Evolutionary conservation across 2,797 vertebrate genomes (phyloP).

Genomic region (Brachyalestes nurse): DNA sequence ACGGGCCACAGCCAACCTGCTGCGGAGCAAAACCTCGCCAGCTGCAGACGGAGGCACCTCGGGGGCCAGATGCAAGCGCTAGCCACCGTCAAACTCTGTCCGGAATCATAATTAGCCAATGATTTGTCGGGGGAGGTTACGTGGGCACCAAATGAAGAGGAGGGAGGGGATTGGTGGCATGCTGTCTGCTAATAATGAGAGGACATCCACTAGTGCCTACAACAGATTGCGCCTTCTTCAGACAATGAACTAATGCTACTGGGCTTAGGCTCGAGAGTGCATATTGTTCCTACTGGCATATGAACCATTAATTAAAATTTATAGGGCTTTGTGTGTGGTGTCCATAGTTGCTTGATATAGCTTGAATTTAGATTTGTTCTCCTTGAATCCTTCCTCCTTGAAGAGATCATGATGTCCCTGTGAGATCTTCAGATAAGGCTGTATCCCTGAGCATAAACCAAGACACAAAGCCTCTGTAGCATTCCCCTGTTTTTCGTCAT

Average conservation of each 20-base stretch:
- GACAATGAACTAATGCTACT: slow-evolving; percentile 59
- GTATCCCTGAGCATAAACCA: not conserved
- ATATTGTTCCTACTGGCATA: slow-evolving; percentile 58
- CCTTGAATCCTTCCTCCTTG: slow-evolving; percentile 20
- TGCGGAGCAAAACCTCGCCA: slow-evolving; percentile 88
- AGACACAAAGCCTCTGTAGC: not conserved
- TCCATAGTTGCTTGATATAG: not conserved
- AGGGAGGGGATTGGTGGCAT: slow-evolving; percentile 58
- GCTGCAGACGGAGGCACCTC: slow-evolving; percentile 84
- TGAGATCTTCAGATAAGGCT: not conserved
- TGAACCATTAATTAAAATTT: slow-evolving; percentile 53
- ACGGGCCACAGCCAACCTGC: slow-evolving; percentile 87
- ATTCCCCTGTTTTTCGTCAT: slow-evolving; percentile 30
- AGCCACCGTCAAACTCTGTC: slow-evolving; percentile 84
- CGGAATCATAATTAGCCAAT: slow-evolving; percentile 91
- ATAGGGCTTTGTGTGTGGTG: slow-evolving; percentile 11
- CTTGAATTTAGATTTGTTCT: slow-evolving; percentile 19
- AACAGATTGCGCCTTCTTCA: slow-evolving; percentile 59
- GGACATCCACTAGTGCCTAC: slow-evolving; percentile 48
- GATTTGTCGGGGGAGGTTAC: slow-evolving; percentile 72
- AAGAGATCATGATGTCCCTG: slow-evolving; percentile 16
- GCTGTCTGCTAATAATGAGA: slow-evolving; percentile 61
- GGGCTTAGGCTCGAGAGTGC: slow-evolving; percentile 49
- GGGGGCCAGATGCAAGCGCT: slow-evolving; percentile 82
- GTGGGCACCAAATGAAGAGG: slow-evolving; percentile 56